Base-by-base conservation (phyloP, 1,140 invertebrate genomes). In the Periplaneta americana region DNA sequence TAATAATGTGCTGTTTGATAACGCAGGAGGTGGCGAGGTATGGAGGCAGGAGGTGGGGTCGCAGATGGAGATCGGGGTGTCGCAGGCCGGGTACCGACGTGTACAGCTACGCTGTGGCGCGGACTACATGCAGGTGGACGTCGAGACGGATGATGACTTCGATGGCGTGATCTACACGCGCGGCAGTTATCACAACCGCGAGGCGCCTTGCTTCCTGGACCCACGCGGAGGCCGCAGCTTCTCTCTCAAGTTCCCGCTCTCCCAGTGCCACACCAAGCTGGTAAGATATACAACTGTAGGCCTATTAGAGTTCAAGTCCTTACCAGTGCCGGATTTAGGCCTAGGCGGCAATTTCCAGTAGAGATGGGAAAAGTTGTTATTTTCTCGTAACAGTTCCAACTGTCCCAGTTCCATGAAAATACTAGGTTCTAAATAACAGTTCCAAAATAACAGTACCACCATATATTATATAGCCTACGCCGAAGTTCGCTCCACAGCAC, bases 161-260 rank as follows among this genome's bases (percentile, higher is more conserved):
- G 87, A 88, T 8, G 92, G 92, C 4, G 91, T 92, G 0, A 90
- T 93, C 85, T 93, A 92, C 83, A 92, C 91, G 0, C 87, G 90
- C 78, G 91, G 91, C 28, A 92, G 88, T 81, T 92, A 91, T 84
- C 89, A 92, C 84, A 88, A 90, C n/a, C 89, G 89, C 83, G 75
- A 82, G 11, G 84, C 87, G 4, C 89, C 91, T 0, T 93, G 92
- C 83, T 92, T 91, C 83, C 84, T 91, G 17, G 89, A 92, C 82
- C 88, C 91, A 0, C 84, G 83, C 31, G 85, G 81, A 75, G 88
- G 88, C 34, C 87, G 88, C 57, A 87, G 87, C 28, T 88, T 92
- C 80, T 89, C 88, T 36, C 89, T 93, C 86, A 89, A 88, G 81
- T 90, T 93, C 83, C 87, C 88, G 34, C 87, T 92, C 39, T 87